phyloP scores from a whole-genome alignment of 2,797 vertebrate species.

The Margarornis squamiger region DNA sequence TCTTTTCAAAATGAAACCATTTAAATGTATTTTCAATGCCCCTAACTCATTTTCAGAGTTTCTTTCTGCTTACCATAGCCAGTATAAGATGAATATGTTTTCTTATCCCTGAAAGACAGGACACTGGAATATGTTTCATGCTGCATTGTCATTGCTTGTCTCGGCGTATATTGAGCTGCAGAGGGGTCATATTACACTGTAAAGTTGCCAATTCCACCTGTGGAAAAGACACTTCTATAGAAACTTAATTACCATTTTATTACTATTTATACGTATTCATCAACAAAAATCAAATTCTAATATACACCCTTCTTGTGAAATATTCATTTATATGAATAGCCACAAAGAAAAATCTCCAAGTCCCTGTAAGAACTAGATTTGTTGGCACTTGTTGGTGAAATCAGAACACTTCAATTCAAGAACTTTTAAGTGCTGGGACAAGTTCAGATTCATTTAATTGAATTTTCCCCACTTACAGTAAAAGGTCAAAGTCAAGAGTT shows the following conservation, averaged over 20 bases:
- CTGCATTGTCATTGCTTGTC: not conserved
- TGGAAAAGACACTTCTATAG: not conserved
- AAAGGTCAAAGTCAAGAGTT: not conserved
- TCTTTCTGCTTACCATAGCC: not conserved
- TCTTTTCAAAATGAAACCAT: not conserved
- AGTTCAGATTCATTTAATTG: not conserved
- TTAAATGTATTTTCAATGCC: not conserved
- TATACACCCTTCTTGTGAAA: not conserved
- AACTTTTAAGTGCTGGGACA: not conserved
- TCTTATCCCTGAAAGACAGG: not conserved
- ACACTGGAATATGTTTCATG: not conserved
- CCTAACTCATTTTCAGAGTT: not conserved
- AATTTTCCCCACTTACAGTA: not conserved
- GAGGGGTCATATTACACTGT: not conserved
- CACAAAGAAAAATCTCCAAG: not conserved
- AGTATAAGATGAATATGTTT: not conserved
- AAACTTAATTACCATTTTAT: not conserved
- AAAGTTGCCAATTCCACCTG: not conserved
- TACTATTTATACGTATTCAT: not conserved
- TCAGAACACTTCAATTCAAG: not conserved
- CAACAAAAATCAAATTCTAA: not conserved
- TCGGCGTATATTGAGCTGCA: not conserved
- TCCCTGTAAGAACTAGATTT: not conserved
- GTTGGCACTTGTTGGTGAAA: not conserved
- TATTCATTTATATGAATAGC: not conserved